phyloP scores from a whole-genome alignment of 2,888 invertebrate genomes.

The Agriopis aurantiaria region DNA sequence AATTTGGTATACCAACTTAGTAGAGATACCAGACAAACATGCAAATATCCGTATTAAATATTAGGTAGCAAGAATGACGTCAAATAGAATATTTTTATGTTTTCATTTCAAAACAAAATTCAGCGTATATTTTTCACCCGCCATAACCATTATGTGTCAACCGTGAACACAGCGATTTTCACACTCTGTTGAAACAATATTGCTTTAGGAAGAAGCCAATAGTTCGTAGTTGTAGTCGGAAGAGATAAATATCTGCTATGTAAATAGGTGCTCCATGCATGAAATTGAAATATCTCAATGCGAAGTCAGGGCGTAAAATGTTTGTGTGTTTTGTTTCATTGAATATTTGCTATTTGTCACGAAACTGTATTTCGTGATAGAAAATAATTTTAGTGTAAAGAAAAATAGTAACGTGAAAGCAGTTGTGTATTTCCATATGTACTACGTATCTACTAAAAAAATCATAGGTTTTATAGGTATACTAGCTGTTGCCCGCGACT shows the following conservation, averaged over 20 bases:
- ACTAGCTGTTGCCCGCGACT: no score
- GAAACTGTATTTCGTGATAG: neutral
- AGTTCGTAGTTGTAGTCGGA: conserved; percentile 24
- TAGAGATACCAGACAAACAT: neutral
- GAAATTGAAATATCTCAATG: conserved; percentile 16
- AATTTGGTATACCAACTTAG: no score
- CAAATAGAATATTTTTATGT: neutral
- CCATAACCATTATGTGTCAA: conserved; percentile 16
- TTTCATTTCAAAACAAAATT: conserved; percentile 2
- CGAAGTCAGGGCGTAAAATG: conserved; percentile 6
- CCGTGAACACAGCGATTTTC: conserved; percentile 19
- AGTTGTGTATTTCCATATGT: no score
- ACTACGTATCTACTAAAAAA: no score
- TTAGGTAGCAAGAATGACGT: conserved; percentile 1
- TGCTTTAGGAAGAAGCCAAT: conserved; percentile 34
- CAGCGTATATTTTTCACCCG: conserved; percentile 16
- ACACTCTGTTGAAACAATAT: conserved; percentile 24
- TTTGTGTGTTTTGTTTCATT: conserved; percentile 14
- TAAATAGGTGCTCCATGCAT: conserved; percentile 28
- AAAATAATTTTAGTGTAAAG: neutral
- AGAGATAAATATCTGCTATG: conserved; percentile 35
- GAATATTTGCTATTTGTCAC: neutral
- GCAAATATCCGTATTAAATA: neutral
- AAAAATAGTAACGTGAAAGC: neutral
- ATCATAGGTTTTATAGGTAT: no score